A percentile compares a stretch with the other conserved stretches of the same genome.
phyloP scores from a whole-genome alignment of 1,140 invertebrate genomes.

The Drosophila bifasciata region DNA sequence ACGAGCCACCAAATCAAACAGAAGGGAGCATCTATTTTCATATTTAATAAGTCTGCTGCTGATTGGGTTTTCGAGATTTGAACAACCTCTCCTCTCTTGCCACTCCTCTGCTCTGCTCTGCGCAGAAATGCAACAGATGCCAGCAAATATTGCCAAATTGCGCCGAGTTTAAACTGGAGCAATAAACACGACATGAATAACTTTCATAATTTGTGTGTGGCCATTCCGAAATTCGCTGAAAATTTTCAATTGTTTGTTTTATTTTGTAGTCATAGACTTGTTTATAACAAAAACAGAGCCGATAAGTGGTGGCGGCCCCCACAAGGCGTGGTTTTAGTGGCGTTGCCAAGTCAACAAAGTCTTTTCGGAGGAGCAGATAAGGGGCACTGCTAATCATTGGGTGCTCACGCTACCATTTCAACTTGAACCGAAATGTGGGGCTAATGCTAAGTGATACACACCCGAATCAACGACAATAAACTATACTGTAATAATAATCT shows the following conservation, averaged over 20 bases:
- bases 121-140: conserved; percentile 15
- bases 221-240: neutral
- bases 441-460: neutral
- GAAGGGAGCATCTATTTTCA: conserved; percentile 6
- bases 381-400: conserved; percentile 17
- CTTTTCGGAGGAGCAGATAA: conserved; percentile 23
- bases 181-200: conserved; percentile 26
- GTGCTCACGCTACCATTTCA: conserved; percentile 5
- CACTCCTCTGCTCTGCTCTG: neutral
- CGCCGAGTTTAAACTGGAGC: conserved; percentile 32
- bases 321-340: no score
- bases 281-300: neutral
- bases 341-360: conserved; percentile 23
- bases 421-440: conserved; percentile 18
- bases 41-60: conserved; percentile 27
- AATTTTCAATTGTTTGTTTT: conserved; percentile 1
- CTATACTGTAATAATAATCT: no score
- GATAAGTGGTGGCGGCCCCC: no score
- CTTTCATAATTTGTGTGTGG: conserved; percentile 38
- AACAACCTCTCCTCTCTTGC: neutral
- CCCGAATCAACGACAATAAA: no score
- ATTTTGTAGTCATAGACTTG: conserved; percentile 9
- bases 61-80: conserved; percentile 2
- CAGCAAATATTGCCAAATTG: conserved; percentile 35
- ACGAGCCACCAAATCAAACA: conserved; percentile 21